These are phyloP conservation scores for Notarius lentiginosus DNA, from an alignment of 2,113 vertebrate genomes.

Conservation along the genomic window DNA sequence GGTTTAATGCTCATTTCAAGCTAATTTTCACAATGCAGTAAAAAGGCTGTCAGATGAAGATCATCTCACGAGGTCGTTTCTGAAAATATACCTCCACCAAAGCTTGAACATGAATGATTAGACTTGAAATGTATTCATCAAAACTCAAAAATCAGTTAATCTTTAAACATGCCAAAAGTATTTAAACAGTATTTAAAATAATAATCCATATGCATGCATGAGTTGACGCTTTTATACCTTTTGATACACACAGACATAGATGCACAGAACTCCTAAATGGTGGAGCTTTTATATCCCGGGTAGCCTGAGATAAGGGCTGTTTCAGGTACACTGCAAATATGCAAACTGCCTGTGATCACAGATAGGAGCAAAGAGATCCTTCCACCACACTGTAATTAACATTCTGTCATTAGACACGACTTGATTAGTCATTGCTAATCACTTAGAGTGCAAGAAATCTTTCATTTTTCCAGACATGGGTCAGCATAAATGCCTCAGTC, in stretches of 20 bases:
- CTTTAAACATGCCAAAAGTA: background rate
- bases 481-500: constrained; percentile 29
- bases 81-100: background rate
- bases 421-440: constrained; percentile 49
- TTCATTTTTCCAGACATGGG: constrained; percentile 41
- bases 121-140: background rate
- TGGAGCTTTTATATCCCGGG: constrained; percentile 33
- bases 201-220: background rate
- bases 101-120: background rate
- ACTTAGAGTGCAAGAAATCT: constrained; percentile 44
- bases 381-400: constrained; percentile 50
- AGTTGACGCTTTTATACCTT: background rate
- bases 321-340: constrained; percentile 61
- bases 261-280: constrained; percentile 22
- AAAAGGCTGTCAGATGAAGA: background rate
- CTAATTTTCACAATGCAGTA: background rate
- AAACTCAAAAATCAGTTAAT: background rate
- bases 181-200: background rate
- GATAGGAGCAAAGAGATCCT: constrained; percentile 45
- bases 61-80: background rate
- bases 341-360: constrained; percentile 54
- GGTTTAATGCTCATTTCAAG: background rate
- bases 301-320: constrained; percentile 51
- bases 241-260: constrained; percentile 10
- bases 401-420: constrained; percentile 52